Base-by-base conservation (phyloP, 1,140 invertebrate species). In the Pogonognathellus flavescens region DNA sequence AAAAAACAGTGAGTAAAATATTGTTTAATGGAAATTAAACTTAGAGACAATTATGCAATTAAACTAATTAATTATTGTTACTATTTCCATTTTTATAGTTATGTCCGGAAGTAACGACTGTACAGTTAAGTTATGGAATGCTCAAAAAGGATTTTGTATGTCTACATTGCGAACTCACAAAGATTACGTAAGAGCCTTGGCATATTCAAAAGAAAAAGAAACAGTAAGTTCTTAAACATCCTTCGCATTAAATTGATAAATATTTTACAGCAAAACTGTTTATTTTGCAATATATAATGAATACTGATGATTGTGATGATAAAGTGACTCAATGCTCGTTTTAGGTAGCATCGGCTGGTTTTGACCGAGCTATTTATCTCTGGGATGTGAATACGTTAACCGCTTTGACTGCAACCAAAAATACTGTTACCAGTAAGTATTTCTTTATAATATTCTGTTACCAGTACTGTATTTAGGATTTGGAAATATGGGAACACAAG, bases 101-200 rank as follows among this genome's bases (percentile, higher is more conserved):
- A 99, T 99, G 90, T 99, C 98, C 84, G 98, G 98, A 4, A 99
- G 98, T 90, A 98, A 97, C 88, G 99, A 99, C 91, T 99, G 98
- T 59, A 99, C 98, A 55, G 97, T 99, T 0, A 99, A 99, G 93
- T 97, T 99, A 81, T 99, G 98, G 99, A 99, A 99, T 92, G 97
- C 98, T 16, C 97, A 98, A 87, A 99, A 99, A 93, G 98, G 98
- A n/a, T 99, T 99, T 90, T 99, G 97, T 90, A 97, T 99, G 96
- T 98, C 97, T 0, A 99, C 97, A 3, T 91, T 99, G 87, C 92
- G 98, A 86, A 99, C 98, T 50, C 98, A 99, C 90, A 98, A 98
- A 90, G 99, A 99, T 90, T 99, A 99, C 92, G 99, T 99, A 5
- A 97, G 99, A 91, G 97, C 97, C 49, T 91, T 99, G 89, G 98